Evolutionary conservation across 2,797 vertebrate species (phyloP), one percentile per base, ranked within the genome.

Genomic region (Limnodromus scolopaceus): DNA sequence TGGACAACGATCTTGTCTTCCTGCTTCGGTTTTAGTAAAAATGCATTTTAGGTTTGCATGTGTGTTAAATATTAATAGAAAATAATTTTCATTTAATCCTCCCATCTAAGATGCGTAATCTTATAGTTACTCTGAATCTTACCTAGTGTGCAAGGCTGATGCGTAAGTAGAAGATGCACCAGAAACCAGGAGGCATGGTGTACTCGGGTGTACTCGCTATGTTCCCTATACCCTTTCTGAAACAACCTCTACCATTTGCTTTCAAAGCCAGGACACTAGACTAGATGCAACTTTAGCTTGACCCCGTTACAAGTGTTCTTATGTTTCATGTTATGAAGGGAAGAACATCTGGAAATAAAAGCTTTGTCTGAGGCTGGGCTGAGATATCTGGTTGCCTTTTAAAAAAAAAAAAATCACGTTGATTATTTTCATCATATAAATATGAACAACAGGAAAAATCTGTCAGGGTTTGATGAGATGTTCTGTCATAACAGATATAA

Each of bases 391-490:
- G 63, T 94, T 92, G 85, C 63, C 48, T 76, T 76, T 91, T 64
- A 63, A 66, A 54, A 76, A 90, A 76, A 90, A 94, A 96, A 90
- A 89, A 43, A 92, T 83, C 25, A 6, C 97, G 92, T 97, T 96
- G 96, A 97, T 97, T 96, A 91, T 97, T 97, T 98, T 96, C 94
- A 97, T 97, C 77, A 83, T 91, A 84, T 94, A 94, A 97, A 94
- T 97, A 97, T 94, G 94, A 98, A 96, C 96, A 97, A 97, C 95
- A 97, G 93, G 94, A 97, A 98, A 97, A 97, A 92, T 96, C 91
- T 88, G 93, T 95, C 96, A 97, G 96, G 87, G 89, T 94, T 98
- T 97, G 96, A 83, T 97, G 92, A 95, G 96, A 97, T 97, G 80
- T 96, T 97, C 87, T 97, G 94, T 96, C 94, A 97, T 70, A 96